Conservation (phyloP, 2,113 vertebrate species). For the Oncorhynchus keta region DNA sequence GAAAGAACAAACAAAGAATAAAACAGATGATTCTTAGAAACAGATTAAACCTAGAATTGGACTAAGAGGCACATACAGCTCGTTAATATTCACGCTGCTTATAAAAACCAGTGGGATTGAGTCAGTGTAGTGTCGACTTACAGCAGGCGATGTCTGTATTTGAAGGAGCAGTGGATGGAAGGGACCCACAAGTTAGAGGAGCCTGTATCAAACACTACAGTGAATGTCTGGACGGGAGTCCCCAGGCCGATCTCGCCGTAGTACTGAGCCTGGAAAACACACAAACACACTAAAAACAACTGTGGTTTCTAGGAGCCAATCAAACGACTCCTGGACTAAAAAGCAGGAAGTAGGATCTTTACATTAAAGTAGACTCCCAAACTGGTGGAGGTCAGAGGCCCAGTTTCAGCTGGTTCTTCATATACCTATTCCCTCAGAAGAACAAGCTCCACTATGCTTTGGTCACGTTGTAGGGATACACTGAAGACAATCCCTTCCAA, state of each 20-base stretch:
- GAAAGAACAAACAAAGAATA: no score
- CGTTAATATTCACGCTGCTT: neutral
- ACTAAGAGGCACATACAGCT: neutral
- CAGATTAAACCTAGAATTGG: no score
- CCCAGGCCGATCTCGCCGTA: neutral
- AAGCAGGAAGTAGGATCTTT: no score
- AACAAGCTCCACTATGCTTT: neutral
- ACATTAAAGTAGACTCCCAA: no score
- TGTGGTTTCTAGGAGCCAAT: no score
- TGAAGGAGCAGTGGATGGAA: conserved; percentile 82
- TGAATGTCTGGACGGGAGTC: neutral
- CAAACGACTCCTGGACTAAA: no score
- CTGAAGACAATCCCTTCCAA: neutral
- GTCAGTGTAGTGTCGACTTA: conserved; percentile 69
- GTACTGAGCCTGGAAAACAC: no score
- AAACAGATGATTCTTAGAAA: no score
- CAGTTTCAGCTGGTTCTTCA: no score
- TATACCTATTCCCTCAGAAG: neutral
- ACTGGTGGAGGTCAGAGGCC: no score
- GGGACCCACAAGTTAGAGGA: conserved; percentile 98
- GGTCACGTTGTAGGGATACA: neutral
- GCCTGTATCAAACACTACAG: conserved; percentile 66
- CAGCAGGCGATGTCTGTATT: conserved; percentile 88
- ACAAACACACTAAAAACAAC: no score
- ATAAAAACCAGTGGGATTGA: neutral